Base-by-base conservation (phyloP, 2,888 invertebrate species). In the Toxonevra muliebris region DNA sequence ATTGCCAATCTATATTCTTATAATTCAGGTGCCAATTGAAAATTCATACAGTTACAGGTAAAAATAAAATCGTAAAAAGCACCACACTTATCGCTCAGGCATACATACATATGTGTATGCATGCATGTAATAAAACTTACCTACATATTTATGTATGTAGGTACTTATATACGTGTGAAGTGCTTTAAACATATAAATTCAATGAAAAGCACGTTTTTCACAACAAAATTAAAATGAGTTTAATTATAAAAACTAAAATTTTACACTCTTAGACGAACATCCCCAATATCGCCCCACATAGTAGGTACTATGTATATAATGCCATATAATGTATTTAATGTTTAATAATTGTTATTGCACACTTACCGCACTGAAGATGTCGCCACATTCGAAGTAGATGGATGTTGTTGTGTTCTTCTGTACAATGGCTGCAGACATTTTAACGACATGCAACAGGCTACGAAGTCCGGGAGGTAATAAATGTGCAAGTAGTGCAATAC, bases 341-440 rank as follows among this genome's bases (percentile, higher is more conserved):
- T 17, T n/a, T 48, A 15, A 48, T 15, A 15, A n/a, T 15, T 48
- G 8, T 48, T 48, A 17, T 17, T 54, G 13, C 15, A 8, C 53
- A 72, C 70, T 74, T 70, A 73, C 74, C 73, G 65, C 59, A 65
- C 65, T 66, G 68, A 72, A 72, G 66, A 74, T 71, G 59, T 73
- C 74, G 63, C 70, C 73, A 60, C 73, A 74, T 53, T 73, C 73
- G 64, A 72, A 75, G 61, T 71, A 75, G 41, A 72, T 66, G 58
- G 69, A 11, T 41, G 69, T 58, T 59, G 40, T 30, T 41, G 40
- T 64, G 57, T 68, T 73, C 58, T 72, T 73, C 64, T 75, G 73
- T 48, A 73, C 71, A 72, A 71, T 72, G 57, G 74, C 73, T 60
- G 75, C 69, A 53, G 75, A 75, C 75, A 75, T 75, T 73, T 69